These are phyloP conservation scores for Nephrotoma flavescens DNA, from an alignment of 2,888 invertebrate species.

Conservation along the genomic window DNA sequence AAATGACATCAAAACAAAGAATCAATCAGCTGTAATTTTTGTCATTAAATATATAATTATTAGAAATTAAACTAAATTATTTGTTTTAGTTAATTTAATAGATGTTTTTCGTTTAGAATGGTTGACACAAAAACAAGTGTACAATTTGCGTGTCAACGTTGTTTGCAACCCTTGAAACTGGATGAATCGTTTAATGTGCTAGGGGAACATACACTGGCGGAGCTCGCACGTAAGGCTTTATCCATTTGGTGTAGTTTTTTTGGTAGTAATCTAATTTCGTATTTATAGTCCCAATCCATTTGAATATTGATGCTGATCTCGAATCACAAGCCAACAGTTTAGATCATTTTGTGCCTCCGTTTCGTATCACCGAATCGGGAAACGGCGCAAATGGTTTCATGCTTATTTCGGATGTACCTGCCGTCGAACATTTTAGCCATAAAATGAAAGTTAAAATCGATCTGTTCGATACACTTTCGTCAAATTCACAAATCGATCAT, in stretches of 20 bases:
- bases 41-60: background rate
- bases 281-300: conserved; percentile 38
- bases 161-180: conserved; percentile 72
- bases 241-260: conserved; percentile 11
- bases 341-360: conserved; percentile 72
- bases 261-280: conserved; percentile 6
- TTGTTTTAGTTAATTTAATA: background rate
- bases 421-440: conserved; percentile 5
- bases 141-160: conserved; percentile 85
- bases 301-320: conserved; percentile 47
- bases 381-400: conserved; percentile 84
- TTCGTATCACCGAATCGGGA: conserved; percentile 62
- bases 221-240: conserved; percentile 56
- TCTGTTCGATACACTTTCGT: conserved; percentile 81
- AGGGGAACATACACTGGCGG: conserved; percentile 76
- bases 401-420: conserved; percentile 61
- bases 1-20: background rate
- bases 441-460: conserved; percentile 46
- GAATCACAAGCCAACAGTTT: conserved; percentile 63
- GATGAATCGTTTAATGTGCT: conserved; percentile 74
- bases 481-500: conserved; percentile 88
- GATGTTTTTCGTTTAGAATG: conserved; percentile 32
- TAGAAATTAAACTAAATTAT: too few species aligned
- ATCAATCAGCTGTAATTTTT: background rate
- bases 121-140: conserved; percentile 58